Conservation (phyloP, 2,888 invertebrate species). For the Psococerastis gibbosa region DNA sequence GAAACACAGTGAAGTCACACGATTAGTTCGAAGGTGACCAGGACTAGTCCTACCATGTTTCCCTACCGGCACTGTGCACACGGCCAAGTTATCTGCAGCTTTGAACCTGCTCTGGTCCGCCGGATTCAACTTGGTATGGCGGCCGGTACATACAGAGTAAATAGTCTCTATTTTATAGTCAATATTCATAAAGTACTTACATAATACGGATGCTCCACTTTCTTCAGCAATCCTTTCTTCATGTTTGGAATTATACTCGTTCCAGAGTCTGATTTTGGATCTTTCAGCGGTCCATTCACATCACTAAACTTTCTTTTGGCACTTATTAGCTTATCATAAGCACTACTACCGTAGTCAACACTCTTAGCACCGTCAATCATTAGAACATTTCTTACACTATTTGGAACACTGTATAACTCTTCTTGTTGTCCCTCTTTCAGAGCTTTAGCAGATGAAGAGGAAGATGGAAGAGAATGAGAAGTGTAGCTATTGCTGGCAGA, state of each 20-base stretch:
- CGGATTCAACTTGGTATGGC: too few relatives aligned
- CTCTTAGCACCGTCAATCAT: conserved; percentile 22
- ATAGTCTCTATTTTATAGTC: too few relatives aligned
- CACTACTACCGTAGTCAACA: conserved; percentile 19
- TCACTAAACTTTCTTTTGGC: conserved; percentile 13
- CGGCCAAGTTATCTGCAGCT: too few relatives aligned
- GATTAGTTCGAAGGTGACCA: too few relatives aligned
- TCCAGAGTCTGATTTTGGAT: neutral
- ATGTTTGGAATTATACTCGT: neutral
- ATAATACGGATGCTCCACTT: conserved; percentile 9
- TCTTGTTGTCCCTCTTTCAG: conserved; percentile 22
- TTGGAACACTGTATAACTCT: conserved; percentile 24
- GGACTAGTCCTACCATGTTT: too few relatives aligned
- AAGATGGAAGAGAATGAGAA: conserved; percentile 17
- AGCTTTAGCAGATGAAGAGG: conserved; percentile 13
- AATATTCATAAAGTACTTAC: conserved; percentile 5
- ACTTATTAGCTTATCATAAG: conserved; percentile 15
- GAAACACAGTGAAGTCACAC: too few relatives aligned
- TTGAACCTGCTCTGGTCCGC: too few relatives aligned
- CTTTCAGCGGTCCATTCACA: conserved; percentile 12
- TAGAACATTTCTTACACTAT: conserved; percentile 25
- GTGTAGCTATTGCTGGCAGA: too few relatives aligned
- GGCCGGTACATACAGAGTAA: too few relatives aligned
- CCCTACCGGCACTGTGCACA: too few relatives aligned
- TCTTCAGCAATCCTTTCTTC: conserved; percentile 4